These are phyloP conservation scores for Notolabrus celidotus DNA, from an alignment of 2,797 vertebrate genomes.

Conservation along the genomic window DNA sequence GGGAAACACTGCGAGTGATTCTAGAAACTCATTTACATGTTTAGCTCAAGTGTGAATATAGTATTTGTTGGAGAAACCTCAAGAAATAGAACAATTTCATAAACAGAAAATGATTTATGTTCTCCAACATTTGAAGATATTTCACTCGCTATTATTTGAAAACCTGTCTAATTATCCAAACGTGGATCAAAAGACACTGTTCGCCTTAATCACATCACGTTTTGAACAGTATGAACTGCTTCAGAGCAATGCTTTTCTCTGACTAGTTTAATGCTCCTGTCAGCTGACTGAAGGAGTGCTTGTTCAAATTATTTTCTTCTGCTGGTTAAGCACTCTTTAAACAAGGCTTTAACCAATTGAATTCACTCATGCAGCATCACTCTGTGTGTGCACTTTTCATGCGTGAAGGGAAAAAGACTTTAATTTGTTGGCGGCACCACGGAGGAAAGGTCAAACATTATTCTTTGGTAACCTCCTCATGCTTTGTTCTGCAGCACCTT, in stretches of 20 bases:
- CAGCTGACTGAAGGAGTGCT: slow-evolving; percentile 14
- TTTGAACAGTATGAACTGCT: slow-evolving; percentile 14
- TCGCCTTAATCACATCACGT: slow-evolving; percentile 17
- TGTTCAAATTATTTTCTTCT: slow-evolving; percentile 29
- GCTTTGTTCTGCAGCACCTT: slow-evolving; percentile 28
- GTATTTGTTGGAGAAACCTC: neutral
- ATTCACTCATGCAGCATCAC: slow-evolving; percentile 49
- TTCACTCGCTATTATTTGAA: neutral
- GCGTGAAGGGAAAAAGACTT: slow-evolving; percentile 46
- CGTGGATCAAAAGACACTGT: slow-evolving; percentile 28
- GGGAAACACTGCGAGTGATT: slow-evolving; percentile 10
- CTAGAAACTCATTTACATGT: slow-evolving; percentile 12
- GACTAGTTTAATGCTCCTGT: slow-evolving; percentile 28
- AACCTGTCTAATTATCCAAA: slow-evolving; percentile 20
- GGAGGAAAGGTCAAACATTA: slow-evolving; percentile 49
- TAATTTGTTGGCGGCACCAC: slow-evolving; percentile 44
- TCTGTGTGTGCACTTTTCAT: slow-evolving; percentile 34
- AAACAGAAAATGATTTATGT: slow-evolving; percentile 2
- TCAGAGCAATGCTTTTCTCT: slow-evolving; percentile 31
- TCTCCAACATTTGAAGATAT: neutral
- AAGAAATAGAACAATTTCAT: slow-evolving; percentile 23
- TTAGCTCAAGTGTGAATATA: slow-evolving; percentile 1
- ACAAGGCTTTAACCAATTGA: slow-evolving; percentile 43
- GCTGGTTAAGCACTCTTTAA: slow-evolving; percentile 41
- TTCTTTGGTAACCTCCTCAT: slow-evolving; percentile 32